These are phyloP conservation scores for Thalassarche chlororhynchos DNA, from an alignment of 2,113 vertebrate species.

Conservation along the genomic window DNA sequence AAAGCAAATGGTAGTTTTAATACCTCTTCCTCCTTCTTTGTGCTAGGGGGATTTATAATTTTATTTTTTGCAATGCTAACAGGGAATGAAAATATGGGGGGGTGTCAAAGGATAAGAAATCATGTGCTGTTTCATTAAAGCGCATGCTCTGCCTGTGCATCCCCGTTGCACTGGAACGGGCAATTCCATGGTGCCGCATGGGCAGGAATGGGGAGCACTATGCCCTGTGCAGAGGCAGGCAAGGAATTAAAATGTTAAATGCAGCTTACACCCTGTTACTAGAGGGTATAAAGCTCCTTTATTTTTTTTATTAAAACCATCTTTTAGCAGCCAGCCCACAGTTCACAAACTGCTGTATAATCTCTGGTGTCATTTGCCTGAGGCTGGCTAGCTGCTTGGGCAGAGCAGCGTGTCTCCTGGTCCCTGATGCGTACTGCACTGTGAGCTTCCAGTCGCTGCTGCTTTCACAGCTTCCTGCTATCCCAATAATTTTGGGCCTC, in stretches of 20 bases:
- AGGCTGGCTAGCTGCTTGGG: background rate
- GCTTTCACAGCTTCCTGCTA: background rate
- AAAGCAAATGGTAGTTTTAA: background rate
- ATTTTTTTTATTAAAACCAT: background rate
- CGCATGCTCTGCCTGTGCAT: background rate
- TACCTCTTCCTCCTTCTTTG: background rate
- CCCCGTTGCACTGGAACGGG: background rate
- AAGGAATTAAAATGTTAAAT: background rate
- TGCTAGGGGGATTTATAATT: background rate
- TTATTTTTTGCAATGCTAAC: background rate
- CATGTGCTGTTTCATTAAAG: background rate
- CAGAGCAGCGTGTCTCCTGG: background rate
- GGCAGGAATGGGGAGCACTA: background rate
- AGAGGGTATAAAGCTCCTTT: background rate
- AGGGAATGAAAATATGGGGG: background rate
- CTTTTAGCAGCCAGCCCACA: background rate
- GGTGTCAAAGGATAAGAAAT: background rate
- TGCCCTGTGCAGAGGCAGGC: background rate
- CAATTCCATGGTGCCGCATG: accelerated
- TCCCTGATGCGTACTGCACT: background rate
- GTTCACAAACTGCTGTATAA: background rate
- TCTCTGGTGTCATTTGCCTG: background rate
- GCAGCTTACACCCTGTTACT: background rate
- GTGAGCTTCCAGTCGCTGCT: background rate
- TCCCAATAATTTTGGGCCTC: background rate